These are phyloP conservation scores for Cactoblastis cactorum DNA, from an alignment of 2,888 invertebrate genomes.

Conservation along the genomic window DNA sequence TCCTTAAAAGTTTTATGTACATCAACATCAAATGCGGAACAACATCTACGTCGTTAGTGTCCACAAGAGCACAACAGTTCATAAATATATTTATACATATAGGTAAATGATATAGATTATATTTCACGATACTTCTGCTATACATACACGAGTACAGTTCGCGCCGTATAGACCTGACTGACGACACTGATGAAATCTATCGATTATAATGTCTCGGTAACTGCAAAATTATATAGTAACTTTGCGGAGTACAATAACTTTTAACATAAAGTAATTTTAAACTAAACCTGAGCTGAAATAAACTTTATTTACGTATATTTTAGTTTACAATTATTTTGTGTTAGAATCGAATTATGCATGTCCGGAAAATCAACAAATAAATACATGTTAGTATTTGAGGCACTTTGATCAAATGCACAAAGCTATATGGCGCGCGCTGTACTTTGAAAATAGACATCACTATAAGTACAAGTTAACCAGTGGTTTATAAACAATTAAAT, in stretches of 20 bases:
- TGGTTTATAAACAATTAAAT: constrained; percentile 13
- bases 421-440: neutral
- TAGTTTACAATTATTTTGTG: too few species aligned
- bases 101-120: constrained; percentile 18
- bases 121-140: constrained; percentile 12
- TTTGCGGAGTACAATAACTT: too few species aligned
- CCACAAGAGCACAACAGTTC: constrained; percentile 61
- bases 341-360: too few species aligned
- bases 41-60: constrained; percentile 57
- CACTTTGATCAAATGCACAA: neutral
- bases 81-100: constrained; percentile 44
- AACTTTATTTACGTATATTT: too few species aligned
- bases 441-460: constrained; percentile 5
- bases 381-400: neutral
- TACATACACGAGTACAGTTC: neutral
- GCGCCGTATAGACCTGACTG: neutral
- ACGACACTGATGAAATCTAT: too few species aligned
- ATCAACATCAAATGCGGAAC: constrained; percentile 65
- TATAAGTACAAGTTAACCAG: constrained; percentile 15
- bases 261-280: too few species aligned
- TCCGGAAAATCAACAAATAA: too few species aligned
- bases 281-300: too few species aligned
- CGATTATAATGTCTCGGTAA: too few species aligned
- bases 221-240: too few species aligned
- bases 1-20: constrained; percentile 71